Evolutionary conservation across 2,888 invertebrate genomes (phyloP).

Genomic region (Lasioglossum figueresi): DNA sequence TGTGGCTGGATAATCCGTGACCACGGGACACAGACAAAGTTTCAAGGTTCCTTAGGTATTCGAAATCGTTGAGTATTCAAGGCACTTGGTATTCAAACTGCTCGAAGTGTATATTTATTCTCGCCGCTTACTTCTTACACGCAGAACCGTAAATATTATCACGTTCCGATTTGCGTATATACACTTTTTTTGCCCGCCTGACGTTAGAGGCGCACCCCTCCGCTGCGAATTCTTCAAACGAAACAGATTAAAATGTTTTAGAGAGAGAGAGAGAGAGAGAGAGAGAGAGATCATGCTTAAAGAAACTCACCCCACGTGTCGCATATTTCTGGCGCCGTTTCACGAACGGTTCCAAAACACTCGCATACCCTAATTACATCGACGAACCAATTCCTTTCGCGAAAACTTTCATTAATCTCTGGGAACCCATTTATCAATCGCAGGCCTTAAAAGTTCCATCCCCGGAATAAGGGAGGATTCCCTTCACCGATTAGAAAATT

Average conservation of each 20-base stretch:
- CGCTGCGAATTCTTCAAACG: slow-evolving; percentile 34
- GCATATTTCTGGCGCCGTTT: background rate
- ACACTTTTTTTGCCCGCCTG: slow-evolving; percentile 52
- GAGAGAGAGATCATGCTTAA: background rate
- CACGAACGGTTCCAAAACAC: background rate
- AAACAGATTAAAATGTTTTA: slow-evolving; percentile 31
- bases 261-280: background rate
- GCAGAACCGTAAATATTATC: slow-evolving; percentile 68
- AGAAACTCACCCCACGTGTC: background rate
- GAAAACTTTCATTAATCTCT: background rate
- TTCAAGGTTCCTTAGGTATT: slow-evolving; percentile 40
- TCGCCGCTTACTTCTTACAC: slow-evolving; percentile 67
- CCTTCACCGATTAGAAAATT: background rate
- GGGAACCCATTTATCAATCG: background rate
- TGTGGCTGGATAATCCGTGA: background rate
- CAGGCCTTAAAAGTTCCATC: background rate
- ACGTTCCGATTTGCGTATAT: slow-evolving; percentile 55
- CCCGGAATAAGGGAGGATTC: background rate
- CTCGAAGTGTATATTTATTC: slow-evolving; percentile 66
- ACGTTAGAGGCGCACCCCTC: slow-evolving; percentile 49
- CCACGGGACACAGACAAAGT: slow-evolving; percentile 22
- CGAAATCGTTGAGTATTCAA: slow-evolving; percentile 42
- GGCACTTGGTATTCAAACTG: slow-evolving; percentile 47
- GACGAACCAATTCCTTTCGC: background rate
- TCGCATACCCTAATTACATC: background rate